Conservation (phyloP, 2,888 invertebrate species). For the Noctua pronuba region DNA sequence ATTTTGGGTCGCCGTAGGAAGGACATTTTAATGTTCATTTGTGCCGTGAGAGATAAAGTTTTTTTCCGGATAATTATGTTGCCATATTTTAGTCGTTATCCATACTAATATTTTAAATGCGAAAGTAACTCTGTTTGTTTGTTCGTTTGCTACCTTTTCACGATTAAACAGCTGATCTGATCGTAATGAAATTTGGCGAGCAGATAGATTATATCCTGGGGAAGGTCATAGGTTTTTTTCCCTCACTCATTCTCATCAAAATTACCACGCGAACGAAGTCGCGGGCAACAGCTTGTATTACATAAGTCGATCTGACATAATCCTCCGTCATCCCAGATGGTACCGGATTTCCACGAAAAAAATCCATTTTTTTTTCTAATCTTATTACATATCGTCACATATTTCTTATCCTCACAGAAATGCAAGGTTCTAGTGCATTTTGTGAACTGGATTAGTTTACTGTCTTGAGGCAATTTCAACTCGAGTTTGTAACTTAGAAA, state of each 20-base stretch:
- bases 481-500: conserved; percentile 5
- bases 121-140: too few species aligned
- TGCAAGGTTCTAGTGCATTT: not conserved
- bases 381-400: not conserved
- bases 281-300: too few species aligned
- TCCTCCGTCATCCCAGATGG: too few species aligned
- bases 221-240: too few species aligned
- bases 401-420: not conserved
- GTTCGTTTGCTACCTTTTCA: too few species aligned
- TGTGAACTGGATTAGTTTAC: not conserved
- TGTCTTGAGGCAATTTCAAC: not conserved
- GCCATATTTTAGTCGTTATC: not conserved
- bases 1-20: not conserved
- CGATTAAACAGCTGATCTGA: too few species aligned
- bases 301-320: not conserved
- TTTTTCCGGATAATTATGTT: not conserved
- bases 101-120: too few species aligned
- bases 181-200: too few species aligned
- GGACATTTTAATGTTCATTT: not conserved
- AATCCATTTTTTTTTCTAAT: not conserved
- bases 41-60: not conserved
- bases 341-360: not conserved
- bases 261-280: too few species aligned
- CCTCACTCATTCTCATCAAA: too few species aligned
- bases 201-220: too few species aligned